Evolutionary conservation across 2,113 vertebrate genomes (phyloP), one percentile per base, ranked within the genome.

Genomic region (Miniopterus natalensis): DNA sequence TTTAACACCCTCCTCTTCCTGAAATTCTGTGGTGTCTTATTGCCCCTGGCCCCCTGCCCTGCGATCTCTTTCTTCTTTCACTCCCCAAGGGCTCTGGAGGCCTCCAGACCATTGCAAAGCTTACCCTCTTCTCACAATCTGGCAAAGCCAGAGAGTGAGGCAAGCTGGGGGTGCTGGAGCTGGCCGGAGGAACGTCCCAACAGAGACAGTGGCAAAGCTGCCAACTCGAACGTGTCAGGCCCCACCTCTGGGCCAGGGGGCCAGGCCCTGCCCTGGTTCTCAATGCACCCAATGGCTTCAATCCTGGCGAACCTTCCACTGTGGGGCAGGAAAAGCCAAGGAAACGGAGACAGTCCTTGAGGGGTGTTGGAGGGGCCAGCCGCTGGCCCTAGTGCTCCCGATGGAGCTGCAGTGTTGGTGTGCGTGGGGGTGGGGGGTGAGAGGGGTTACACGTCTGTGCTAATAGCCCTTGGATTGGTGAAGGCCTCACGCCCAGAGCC

Each of bases 391-490:
- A 36, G 1, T 0, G 87, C 36, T 84, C 88, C 84, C 27, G 59
- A 49, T 5, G 23, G 87, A 85, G 45, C 51, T 20, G 85, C 73
- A 57, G 90, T 5, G 3, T 55, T 10, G 49, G 71, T 57, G 55
- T 18, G 70, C 10, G 78, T 59, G 71, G 10, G 25, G 83, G 51
- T 9, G 0, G 0, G 36, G 78, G n/a, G 95, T 4, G 88, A 78
- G 79, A 2, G 92, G 84, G 97, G 57, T 99, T 98, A 99, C 98
- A 99, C 99, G 15, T 99, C 99, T 1, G 99, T 99, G 98, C 99
- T 99, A 98, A 99, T 98, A 97, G 99, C 99, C 96, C 98, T 98
- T 23, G 99, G 98, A 98, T 99, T 99, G 2, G 98, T 99, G 98
- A 99, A 99, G 97, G 98, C 97, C 89, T 99, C 99, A 0, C 97